Conservation (phyloP, 2,888 invertebrate species). For the Ceratothoa steindachneri region DNA sequence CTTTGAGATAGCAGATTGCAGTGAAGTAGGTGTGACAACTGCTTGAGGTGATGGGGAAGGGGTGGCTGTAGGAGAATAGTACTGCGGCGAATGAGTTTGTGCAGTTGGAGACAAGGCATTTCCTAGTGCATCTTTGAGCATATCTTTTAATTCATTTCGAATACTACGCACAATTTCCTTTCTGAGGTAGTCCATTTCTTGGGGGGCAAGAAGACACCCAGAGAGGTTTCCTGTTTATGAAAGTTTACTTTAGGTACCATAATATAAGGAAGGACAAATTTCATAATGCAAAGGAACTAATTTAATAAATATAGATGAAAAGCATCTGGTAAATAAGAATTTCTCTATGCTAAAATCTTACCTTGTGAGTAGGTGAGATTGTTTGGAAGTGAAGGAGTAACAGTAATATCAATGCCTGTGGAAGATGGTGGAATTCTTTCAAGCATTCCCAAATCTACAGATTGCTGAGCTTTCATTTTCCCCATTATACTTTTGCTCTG, state of each 20-base stretch:
- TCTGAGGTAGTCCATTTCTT: slow-evolving; percentile 52
- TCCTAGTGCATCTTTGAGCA: slow-evolving; percentile 47
- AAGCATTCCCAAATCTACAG: slow-evolving; percentile 40
- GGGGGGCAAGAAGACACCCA: slow-evolving; percentile 49
- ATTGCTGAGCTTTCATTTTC: slow-evolving; percentile 24
- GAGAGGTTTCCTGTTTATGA: slow-evolving; percentile 31
- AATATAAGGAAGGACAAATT: neutral
- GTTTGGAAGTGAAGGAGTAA: slow-evolving; percentile 36
- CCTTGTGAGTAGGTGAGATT: slow-evolving; percentile 42
- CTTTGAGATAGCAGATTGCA: slow-evolving; percentile 9
- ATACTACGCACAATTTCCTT: slow-evolving; percentile 52
- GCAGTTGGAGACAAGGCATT: slow-evolving; percentile 34
- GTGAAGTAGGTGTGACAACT: slow-evolving; percentile 23
- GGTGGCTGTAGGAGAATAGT: slow-evolving; percentile 29
- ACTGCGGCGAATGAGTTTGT: slow-evolving; percentile 18
- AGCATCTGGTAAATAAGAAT: no score
- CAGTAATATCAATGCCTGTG: slow-evolving; percentile 28
- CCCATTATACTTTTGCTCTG: neutral
- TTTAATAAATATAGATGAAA: no score
- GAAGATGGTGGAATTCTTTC: slow-evolving; percentile 22
- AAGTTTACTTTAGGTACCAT: slow-evolving; percentile 1
- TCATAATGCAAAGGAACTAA: no score
- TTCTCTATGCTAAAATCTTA: no score
- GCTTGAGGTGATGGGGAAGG: slow-evolving; percentile 32
- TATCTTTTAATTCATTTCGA: slow-evolving; percentile 50